phyloP scores from a whole-genome alignment of 2,888 invertebrate genomes.

The Seira musarum region DNA sequence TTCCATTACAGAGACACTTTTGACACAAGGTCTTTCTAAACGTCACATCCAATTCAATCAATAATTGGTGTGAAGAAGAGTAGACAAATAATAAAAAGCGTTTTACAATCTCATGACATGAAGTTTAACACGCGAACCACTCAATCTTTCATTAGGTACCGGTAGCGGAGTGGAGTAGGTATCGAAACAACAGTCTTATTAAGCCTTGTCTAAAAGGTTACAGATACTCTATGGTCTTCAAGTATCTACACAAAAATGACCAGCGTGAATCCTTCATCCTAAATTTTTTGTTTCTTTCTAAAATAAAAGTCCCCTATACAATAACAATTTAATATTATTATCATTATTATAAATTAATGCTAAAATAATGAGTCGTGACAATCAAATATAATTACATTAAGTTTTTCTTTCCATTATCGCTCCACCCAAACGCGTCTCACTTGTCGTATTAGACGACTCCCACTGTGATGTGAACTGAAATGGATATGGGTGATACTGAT shows the following conservation, averaged over 20 bases:
- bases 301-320: neutral
- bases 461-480: no score
- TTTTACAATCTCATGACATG: neutral
- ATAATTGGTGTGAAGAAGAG: conserved; percentile 1
- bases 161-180: no score
- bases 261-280: neutral
- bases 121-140: neutral
- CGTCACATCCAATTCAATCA: neutral
- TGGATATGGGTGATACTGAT: no score
- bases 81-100: neutral
- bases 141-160: no score
- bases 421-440: neutral
- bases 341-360: neutral
- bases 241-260: neutral
- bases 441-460: neutral
- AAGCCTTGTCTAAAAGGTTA: neutral
- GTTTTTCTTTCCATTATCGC: conserved; percentile 1
- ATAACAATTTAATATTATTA: neutral
- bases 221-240: neutral
- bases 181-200: neutral
- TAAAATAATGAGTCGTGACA: neutral
- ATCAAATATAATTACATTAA: neutral
- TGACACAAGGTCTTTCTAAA: neutral
- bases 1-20: neutral
- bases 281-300: neutral